These are phyloP conservation scores for Spinibarbus caldwelli DNA, from an alignment of 2,797 vertebrate genomes.

Conservation along the genomic window DNA sequence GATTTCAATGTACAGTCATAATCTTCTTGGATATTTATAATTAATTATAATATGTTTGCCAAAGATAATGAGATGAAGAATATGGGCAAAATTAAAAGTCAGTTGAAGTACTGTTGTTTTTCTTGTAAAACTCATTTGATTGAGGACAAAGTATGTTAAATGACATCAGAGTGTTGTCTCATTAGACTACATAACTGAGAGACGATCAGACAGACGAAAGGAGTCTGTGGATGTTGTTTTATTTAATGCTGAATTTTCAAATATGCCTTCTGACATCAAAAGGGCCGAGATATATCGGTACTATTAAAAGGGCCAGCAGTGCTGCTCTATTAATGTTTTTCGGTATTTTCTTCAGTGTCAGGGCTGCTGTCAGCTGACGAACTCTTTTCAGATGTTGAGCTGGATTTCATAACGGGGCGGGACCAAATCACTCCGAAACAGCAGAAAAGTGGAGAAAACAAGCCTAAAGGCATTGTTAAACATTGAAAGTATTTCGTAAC, in stretches of 20 bases:
- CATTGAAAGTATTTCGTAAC: neutral
- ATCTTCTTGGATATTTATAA: neutral
- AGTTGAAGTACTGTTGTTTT: neutral
- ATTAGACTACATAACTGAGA: neutral
- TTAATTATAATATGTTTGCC: neutral
- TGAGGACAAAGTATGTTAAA: neutral
- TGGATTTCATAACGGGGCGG: neutral
- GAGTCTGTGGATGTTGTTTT: neutral
- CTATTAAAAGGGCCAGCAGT: neutral
- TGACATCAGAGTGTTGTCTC: neutral
- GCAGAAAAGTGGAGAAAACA: neutral
- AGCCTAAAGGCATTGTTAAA: neutral
- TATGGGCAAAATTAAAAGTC: neutral
- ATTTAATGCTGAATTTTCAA: neutral
- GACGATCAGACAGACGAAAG: neutral
- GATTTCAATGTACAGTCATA: neutral
- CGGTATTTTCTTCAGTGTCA: neutral
- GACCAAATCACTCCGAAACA: neutral
- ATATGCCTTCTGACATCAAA: neutral
- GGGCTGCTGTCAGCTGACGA: neutral
- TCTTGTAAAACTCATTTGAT: neutral
- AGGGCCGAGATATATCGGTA: too few species aligned
- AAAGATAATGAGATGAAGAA: neutral
- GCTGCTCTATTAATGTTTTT: neutral
- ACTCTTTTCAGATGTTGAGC: neutral